Conservation (phyloP, 2,113 vertebrate species). For the Myrmecobius fasciatus region DNA sequence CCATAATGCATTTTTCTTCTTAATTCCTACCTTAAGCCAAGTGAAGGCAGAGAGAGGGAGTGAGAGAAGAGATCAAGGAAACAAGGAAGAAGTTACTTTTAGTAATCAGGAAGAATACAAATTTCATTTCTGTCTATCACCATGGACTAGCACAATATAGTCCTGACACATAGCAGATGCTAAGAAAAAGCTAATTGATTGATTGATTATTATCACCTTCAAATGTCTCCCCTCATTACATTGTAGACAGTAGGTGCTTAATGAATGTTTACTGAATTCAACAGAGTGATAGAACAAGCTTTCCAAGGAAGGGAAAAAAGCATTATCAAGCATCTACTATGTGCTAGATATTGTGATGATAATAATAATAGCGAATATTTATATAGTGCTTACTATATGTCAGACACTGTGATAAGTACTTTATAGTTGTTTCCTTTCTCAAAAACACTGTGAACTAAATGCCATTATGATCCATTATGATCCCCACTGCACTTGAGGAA, state of each 20-base stretch:
- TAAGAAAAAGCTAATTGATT: no score
- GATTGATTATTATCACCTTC: no score
- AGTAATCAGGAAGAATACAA: no score
- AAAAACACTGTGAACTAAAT: not conserved
- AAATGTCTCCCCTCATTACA: no score
- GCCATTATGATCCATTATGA: not conserved
- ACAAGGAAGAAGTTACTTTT: no score
- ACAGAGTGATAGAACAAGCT: not conserved
- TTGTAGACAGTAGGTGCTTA: not conserved
- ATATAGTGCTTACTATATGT: not conserved
- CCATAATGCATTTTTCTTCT: no score
- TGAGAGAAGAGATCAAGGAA: not conserved
- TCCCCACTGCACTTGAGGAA: not conserved
- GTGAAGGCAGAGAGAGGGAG: not conserved
- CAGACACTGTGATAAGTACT: not conserved
- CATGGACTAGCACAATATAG: no score
- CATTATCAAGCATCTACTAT: not conserved
- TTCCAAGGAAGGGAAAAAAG: not conserved
- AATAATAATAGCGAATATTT: not conserved
- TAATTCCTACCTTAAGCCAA: not conserved
- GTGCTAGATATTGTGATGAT: not conserved
- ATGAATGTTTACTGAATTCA: not conserved
- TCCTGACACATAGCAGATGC: no score
- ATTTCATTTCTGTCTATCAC: no score
- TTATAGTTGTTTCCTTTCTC: not conserved